Percentiles rank a stretch among this genome's conserved stretches.
phyloP scores from a whole-genome alignment of 1,140 invertebrate species.

The Cydia splendana region DNA sequence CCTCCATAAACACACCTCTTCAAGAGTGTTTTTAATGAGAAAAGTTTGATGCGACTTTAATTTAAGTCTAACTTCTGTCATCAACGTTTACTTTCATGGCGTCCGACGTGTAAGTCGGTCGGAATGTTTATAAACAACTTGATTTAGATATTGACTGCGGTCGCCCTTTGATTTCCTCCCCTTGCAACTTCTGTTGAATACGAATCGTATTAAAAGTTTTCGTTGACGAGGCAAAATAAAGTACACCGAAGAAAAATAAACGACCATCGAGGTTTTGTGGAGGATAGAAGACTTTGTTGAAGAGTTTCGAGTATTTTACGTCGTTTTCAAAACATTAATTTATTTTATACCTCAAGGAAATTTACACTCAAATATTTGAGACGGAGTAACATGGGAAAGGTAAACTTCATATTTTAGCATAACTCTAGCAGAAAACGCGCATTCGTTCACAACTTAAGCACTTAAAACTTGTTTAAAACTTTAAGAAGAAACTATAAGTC shows the following conservation, averaged over 20 bases:
- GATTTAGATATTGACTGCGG: constrained; percentile 52
- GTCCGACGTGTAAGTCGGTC: constrained; percentile 26
- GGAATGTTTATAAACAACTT: constrained; percentile 44
- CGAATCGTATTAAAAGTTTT: constrained; percentile 65
- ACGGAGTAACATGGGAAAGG: neutral
- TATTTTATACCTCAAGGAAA: neutral
- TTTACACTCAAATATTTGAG: neutral
- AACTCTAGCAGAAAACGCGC: constrained; percentile 8
- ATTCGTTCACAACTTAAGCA: constrained; percentile 11
- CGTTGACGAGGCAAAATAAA: constrained; percentile 44
- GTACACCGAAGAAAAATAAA: constrained; percentile 17
- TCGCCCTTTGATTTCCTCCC: constrained; percentile 54
- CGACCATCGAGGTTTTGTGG: constrained; percentile 5
- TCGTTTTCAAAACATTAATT: neutral
- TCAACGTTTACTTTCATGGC: constrained; percentile 67
- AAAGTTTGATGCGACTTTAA: constrained; percentile 76
- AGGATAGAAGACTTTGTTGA: constrained; percentile 9
- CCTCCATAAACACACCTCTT: constrained; percentile 71
- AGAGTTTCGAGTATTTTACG: neutral
- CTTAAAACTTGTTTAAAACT: constrained; percentile 18
- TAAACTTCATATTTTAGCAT: neutral
- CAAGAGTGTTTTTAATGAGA: constrained; percentile 75
- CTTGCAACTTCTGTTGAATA: constrained; percentile 59
- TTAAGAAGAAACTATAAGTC: constrained; percentile 19
- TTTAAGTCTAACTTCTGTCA: constrained; percentile 76